Conservation (phyloP, 2,113 vertebrate genomes). For the Gymnogyps californianus region DNA sequence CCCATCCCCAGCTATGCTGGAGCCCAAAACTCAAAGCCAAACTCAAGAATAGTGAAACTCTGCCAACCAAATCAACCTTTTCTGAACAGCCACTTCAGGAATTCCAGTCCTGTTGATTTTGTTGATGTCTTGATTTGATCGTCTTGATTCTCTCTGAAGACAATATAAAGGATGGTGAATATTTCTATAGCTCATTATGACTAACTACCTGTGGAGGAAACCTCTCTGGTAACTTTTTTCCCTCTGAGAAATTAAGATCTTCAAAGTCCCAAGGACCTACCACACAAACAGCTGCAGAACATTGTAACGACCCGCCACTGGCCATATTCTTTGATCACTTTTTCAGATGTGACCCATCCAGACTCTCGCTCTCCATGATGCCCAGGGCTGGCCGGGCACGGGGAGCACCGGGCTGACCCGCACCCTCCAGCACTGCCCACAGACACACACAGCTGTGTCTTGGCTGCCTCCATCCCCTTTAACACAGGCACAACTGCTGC, state of each 20-base stretch:
- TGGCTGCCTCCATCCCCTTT: not conserved
- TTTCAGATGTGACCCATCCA: not conserved
- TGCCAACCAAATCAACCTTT: not conserved
- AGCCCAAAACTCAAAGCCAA: not conserved
- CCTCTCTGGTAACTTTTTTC: not conserved
- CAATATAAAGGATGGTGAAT: not conserved
- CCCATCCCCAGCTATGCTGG: not conserved
- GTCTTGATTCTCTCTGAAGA: not conserved
- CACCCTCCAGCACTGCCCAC: accelerated
- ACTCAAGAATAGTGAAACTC: not conserved
- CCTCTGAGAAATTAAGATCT: not conserved
- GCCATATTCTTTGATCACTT: not conserved
- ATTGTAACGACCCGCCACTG: accelerated
- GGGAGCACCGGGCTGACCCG: not conserved
- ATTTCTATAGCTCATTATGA: not conserved
- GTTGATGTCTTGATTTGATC: not conserved
- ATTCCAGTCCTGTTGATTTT: not conserved
- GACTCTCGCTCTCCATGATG: accelerated
- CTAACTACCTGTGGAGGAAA: not conserved
- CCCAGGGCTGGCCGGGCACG: accelerated
- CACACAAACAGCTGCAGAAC: not conserved
- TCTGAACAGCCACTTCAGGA: not conserved
- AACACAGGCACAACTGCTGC: not conserved
- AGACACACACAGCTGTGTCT: not conserved
- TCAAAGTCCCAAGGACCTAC: not conserved